These are phyloP conservation scores for Drosophila lini DNA, from an alignment of 1,140 invertebrate genomes.

Conservation along the genomic window DNA sequence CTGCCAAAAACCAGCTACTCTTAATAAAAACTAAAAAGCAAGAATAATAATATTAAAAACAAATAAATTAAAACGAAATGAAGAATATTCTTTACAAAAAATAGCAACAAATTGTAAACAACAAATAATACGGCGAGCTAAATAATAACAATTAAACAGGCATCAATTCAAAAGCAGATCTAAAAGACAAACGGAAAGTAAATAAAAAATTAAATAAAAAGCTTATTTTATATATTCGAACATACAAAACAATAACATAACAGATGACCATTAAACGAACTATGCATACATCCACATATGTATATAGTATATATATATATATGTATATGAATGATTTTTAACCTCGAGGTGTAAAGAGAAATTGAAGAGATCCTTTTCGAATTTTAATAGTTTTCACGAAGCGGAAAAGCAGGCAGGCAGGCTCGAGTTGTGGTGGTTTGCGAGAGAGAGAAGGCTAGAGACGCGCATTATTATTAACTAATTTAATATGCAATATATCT, in stretches of 20 bases:
- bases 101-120: constrained; percentile 71
- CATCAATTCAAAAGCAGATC: constrained; percentile 14
- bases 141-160: constrained; percentile 56
- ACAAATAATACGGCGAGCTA: constrained; percentile 24
- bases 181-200: constrained; percentile 11
- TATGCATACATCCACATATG: constrained; percentile 38
- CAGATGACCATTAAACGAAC: constrained; percentile 66
- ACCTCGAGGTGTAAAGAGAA: constrained; percentile 45
- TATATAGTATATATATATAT: constrained; percentile 32
- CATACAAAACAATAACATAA: constrained; percentile 69
- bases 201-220: constrained; percentile 18
- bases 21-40: constrained; percentile 44
- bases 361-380: constrained; percentile 40
- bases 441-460: constrained; percentile 43
- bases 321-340: constrained; percentile 71
- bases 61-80: not conserved
- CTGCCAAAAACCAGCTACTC: constrained; percentile 55
- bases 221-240: constrained; percentile 79
- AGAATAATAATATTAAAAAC: constrained; percentile 2
- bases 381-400: constrained; percentile 67
- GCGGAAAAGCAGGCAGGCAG: constrained; percentile 23
- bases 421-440: constrained; percentile 23
- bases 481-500: constrained; percentile 74
- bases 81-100: constrained; percentile 50
- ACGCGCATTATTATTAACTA: constrained; percentile 73